Evolutionary conservation across 2,113 vertebrate species (phyloP), one percentile per base, ranked within the genome.

Genomic region (Apeltes quadracus): DNA sequence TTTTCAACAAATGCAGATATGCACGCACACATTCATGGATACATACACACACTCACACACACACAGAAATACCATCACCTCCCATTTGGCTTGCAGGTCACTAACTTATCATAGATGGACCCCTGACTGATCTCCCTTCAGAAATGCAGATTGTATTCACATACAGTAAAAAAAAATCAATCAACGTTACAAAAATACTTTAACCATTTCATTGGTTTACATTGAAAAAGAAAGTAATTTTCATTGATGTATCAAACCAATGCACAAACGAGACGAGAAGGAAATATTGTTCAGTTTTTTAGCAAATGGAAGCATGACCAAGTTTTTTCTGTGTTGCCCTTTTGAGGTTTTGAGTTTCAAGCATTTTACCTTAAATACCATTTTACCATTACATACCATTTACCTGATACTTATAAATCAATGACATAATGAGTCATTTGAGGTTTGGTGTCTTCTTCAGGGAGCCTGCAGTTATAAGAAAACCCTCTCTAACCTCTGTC

Each of bases 71-170:
- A 27, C 50, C 43, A 78, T 85, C 80, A 63, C 27, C 79, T 76
- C 41, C 51, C 65, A 25, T 54, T 78, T 80, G 80, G 78, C 75
- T 82, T 63, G 56, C 41, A 80, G 84, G 87, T 86, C 83, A 87
- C 23, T 75, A 61, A 84, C 80, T 89, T 80, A 82, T 79, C 75
- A 81, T 58, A 61, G 79, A 84, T 78, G 56, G 59, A 81, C 63
- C 32, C 14, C 58, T 78, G 67, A 61, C 77, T 76, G 69, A 67
- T 76, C 41, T 76, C 34, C 3, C 53, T 41, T 48, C 25, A 68
- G 56, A 65, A 51, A 15, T 34, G 29, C 50, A 48, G 44, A 43
- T 39, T 32, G 1, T 16, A 58, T 27, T 36, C 9, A 41, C n/a
- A 0, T 29, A 23, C 20, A 18, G 4, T 7, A 15, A 6, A 20